phyloP scores from a whole-genome alignment of 2,797 vertebrate genomes.

The Alcedo quadribrachys region DNA sequence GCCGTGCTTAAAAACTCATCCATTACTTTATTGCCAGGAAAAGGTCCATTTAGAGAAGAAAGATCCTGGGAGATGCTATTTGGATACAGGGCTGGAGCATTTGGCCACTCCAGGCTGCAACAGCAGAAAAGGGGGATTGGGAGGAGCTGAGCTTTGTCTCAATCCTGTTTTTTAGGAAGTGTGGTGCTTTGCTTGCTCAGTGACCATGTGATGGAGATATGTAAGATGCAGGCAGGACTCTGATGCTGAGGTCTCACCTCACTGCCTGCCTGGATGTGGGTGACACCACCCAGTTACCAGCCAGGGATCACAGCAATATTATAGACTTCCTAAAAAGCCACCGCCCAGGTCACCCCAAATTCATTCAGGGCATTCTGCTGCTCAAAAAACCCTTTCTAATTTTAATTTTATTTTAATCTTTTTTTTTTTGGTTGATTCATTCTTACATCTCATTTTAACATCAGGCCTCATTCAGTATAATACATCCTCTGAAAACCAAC shows the following conservation, averaged over 20 bases:
- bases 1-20: not conserved
- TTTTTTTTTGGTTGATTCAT: not conserved
- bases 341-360: slow-evolving; percentile 1
- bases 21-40: not conserved
- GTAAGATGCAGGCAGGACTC: not conserved
- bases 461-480: not conserved
- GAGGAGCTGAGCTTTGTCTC: not conserved
- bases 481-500: not conserved
- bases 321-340: not conserved
- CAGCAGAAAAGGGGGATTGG: too few relatives aligned
- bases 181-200: accelerated
- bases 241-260: not conserved
- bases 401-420: not conserved
- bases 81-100: not conserved
- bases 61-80: not conserved
- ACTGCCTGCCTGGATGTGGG: not conserved
- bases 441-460: not conserved
- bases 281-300: not conserved
- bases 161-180: not conserved
- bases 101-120: not conserved
- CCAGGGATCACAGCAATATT: not conserved
- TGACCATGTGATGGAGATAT: accelerated
- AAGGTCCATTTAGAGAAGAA: not conserved
- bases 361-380: not conserved
- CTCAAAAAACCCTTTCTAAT: not conserved